Evolutionary conservation across 2,113 vertebrate genomes (phyloP).

Genomic region (Melanerpes formicivorus): DNA sequence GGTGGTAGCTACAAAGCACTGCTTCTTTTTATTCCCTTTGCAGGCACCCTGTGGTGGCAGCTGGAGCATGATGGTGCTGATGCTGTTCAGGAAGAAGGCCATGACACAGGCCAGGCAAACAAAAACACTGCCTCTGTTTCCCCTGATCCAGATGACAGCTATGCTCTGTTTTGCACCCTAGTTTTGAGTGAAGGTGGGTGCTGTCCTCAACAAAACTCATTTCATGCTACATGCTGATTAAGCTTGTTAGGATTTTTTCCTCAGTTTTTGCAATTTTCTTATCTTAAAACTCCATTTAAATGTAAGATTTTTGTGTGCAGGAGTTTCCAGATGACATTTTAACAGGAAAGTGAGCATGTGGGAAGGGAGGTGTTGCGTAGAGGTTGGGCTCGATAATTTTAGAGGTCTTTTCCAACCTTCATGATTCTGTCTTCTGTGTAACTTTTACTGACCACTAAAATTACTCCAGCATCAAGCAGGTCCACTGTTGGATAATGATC

Average conservation of each 20-base stretch:
- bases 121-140: conserved; percentile 33
- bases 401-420: too few relatives aligned
- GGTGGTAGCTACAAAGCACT: conserved; percentile 64
- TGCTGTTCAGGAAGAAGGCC: not conserved
- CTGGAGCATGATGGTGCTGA: not conserved
- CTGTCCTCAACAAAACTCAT: not conserved
- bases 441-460: not conserved
- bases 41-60: conserved; percentile 58
- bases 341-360: not conserved
- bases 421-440: too few relatives aligned
- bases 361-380: too few relatives aligned
- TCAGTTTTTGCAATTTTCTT: not conserved
- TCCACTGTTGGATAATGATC: not conserved
- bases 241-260: not conserved
- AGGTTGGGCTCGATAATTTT: too few relatives aligned
- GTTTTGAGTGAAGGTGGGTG: not conserved
- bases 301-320: not conserved
- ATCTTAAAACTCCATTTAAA: not conserved
- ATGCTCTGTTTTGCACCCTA: not conserved
- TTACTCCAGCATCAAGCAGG: not conserved
- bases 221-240: not conserved
- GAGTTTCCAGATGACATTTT: not conserved
- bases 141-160: not conserved
- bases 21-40: conserved; percentile 31
- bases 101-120: conserved; percentile 6